A percentile compares a stretch with the other conserved stretches of the same genome.
Conservation (phyloP, 2,113 vertebrate genomes). For the Indicator indicator region DNA sequence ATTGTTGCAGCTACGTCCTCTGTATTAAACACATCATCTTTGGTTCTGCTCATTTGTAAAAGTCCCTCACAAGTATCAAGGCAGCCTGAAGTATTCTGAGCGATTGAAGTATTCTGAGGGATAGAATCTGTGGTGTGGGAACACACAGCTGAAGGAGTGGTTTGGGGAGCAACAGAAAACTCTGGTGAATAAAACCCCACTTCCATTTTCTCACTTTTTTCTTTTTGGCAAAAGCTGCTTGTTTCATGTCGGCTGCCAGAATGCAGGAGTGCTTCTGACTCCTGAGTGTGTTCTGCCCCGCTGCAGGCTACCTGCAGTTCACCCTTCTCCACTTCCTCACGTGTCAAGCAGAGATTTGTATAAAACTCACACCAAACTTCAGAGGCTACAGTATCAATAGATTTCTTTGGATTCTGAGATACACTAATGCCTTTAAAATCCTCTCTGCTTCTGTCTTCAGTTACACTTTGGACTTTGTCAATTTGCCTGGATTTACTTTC, state of each 20-base stretch:
- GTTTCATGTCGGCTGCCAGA: not conserved
- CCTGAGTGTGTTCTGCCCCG: not conserved
- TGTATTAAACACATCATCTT: not conserved
- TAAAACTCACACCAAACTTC: slow-evolving; percentile 6
- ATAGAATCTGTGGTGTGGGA: not conserved
- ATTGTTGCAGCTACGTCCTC: not conserved
- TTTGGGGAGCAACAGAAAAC: not conserved
- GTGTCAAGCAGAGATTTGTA: not conserved
- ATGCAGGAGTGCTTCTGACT: not conserved
- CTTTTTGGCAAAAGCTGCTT: slow-evolving; percentile 15
- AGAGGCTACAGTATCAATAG: not conserved
- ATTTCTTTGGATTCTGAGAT: slow-evolving; percentile 21
- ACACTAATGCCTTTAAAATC: slow-evolving; percentile 13
- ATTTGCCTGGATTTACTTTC: slow-evolving; percentile 65
- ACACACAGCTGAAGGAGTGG: not conserved
- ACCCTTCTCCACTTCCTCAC: not conserved
- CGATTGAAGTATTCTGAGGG: not conserved
- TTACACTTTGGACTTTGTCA: not conserved
- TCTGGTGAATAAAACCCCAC: not conserved
- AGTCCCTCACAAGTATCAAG: not conserved
- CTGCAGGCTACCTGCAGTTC: not conserved
- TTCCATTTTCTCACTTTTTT: not conserved
- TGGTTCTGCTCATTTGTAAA: not conserved
- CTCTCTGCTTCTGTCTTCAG: not conserved
- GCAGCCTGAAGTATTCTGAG: not conserved